phyloP scores from a whole-genome alignment of 1,140 invertebrate species.

The Octopus sinensis region DNA sequence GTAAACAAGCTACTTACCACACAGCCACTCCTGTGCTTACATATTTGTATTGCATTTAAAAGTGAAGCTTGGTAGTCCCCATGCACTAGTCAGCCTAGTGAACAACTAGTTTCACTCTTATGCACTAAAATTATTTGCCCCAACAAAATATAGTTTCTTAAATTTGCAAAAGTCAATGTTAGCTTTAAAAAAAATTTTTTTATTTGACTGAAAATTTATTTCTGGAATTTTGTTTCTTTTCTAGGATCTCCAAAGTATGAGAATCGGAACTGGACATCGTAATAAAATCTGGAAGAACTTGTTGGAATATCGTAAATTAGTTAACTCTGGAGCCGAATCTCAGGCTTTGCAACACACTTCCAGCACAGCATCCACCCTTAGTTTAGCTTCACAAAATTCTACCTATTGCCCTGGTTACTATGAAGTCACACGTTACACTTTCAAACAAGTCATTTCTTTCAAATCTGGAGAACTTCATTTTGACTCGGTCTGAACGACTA shows the following conservation, averaged over 20 bases:
- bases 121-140: no score
- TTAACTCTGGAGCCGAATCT: constrained; percentile 23
- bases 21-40: no score
- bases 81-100: no score
- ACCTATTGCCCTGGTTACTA: constrained; percentile 46
- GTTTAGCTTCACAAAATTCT: constrained; percentile 36
- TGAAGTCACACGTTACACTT: constrained; percentile 52
- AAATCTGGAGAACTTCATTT: no score
- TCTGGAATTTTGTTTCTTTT: constrained; percentile 14
- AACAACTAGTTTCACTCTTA: no score
- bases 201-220: neutral
- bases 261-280: constrained; percentile 47
- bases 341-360: constrained; percentile 30
- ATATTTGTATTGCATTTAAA: no score
- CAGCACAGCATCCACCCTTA: constrained; percentile 38
- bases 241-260: constrained; percentile 51
- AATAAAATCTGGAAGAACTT: constrained; percentile 53
- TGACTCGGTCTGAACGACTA: no score
- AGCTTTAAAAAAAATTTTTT: neutral
- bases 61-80: no score
- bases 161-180: neutral
- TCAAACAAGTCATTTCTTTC: constrained; percentile 49
- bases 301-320: constrained; percentile 37
- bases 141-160: no score
- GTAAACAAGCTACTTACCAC: no score